Evolutionary conservation across 2,888 invertebrate genomes (phyloP), one percentile per base, ranked within the genome.

Genomic region (Acanthosepion esculentum): DNA sequence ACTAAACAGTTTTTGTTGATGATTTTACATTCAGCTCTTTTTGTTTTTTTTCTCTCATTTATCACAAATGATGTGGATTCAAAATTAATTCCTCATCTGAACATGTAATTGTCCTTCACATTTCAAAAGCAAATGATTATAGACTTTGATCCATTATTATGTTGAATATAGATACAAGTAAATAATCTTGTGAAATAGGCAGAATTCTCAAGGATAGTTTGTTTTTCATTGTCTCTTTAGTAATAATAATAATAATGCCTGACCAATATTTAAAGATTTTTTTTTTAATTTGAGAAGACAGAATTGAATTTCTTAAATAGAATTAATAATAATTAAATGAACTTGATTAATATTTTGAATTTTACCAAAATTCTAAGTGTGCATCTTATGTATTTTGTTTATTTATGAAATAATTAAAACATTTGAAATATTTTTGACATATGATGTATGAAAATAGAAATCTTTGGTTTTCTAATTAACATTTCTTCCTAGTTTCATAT

Each of bases 61-160:
- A 78, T 10, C n/a, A 7, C 33, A 78, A 78, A 78, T 78, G 78
- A 78, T 78, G 12, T n/a, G 78, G 12, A 78, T 78, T n/a, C n/a
- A n/a, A 78, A 33, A 78, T 78, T 78, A 78, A 78, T 78, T 78
- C 78, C n/a, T 78, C 12, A 78, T 33, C n/a, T n/a, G 3, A 33
- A 78, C n/a, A 78, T 33, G 78, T n/a, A 78, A 78, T 78, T 78
- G n/a, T 78, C n/a, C 78, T 78, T n/a, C n/a, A n/a, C n/a, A 78
- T 78, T 78, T 15, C 15, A 78, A n/a, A 78, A 33, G 78, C 15
- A n/a, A 33, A 78, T 78, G 78, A 78, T 78, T 78, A 78, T 23
- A 3, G n/a, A 18, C 33, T 78, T 78, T 78, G 78, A 78, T 78
- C 78, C n/a, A 78, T 78, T n/a, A 64, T 26, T 78, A 78, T 29